Conservation (phyloP, 2,113 vertebrate genomes). For the Etheostoma cragini region DNA sequence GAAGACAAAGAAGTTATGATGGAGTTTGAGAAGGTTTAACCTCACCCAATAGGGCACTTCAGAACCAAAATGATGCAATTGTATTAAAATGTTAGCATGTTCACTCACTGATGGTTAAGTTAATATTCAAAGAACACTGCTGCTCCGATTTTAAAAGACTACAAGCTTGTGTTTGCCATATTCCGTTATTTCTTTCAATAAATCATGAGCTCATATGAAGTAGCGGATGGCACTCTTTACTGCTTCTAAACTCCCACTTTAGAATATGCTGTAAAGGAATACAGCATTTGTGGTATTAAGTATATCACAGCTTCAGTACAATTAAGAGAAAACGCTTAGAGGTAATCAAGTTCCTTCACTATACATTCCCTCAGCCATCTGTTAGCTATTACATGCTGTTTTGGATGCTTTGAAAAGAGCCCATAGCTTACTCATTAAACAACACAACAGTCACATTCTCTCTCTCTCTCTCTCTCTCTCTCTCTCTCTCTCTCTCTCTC, state of each 20-base stretch:
- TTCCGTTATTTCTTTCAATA: conserved; percentile 43
- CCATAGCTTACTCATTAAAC: conserved; percentile 60
- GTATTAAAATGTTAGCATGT: conserved; percentile 49
- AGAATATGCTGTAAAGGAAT: conserved; percentile 42
- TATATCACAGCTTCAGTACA: conserved; percentile 59
- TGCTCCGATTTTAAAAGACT: conserved; percentile 17
- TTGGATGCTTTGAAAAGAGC: conserved; percentile 65
- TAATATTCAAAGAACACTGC: conserved; percentile 50
- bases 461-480: conserved; percentile 1
- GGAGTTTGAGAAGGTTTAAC: conserved; percentile 37
- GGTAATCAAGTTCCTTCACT: conserved; percentile 66
- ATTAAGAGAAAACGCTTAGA: conserved; percentile 68
- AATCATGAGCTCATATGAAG: conserved; percentile 39
- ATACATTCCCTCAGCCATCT: conserved; percentile 67
- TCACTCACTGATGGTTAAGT: conserved; percentile 7
- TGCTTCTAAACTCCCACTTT: conserved; percentile 31
- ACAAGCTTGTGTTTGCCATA: not conserved
- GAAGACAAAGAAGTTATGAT: conserved; percentile 37
- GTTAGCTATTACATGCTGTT: conserved; percentile 72
- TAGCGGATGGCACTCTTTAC: conserved; percentile 41
- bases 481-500: not conserved
- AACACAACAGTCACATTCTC: conserved; percentile 57
- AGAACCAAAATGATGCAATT: conserved; percentile 40
- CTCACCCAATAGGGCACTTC: conserved; percentile 38
- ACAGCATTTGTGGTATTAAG: conserved; percentile 42